These are phyloP conservation scores for Aepyceros melampus DNA, from an alignment of 2,113 vertebrate genomes.

Conservation along the genomic window DNA sequence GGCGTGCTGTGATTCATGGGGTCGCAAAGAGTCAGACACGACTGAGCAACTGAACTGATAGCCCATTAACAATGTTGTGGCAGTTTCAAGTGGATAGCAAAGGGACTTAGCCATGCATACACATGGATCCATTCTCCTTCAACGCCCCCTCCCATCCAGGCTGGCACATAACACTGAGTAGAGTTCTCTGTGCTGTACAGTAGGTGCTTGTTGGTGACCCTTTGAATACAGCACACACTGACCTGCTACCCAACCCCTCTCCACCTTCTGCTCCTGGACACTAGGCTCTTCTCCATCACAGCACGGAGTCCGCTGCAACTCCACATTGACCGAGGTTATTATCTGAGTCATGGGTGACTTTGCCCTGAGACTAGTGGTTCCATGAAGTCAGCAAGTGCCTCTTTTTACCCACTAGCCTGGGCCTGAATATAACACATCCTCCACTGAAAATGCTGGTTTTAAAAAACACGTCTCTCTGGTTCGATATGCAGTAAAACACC, in stretches of 20 bases:
- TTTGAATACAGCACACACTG: neutral
- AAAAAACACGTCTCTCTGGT: neutral
- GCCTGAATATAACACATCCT: neutral
- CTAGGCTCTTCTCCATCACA: neutral
- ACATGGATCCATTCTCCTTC: neutral
- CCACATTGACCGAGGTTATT: too few species aligned
- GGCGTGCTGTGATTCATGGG: too few species aligned
- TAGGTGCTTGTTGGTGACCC: neutral
- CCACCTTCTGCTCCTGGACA: neutral
- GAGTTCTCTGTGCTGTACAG: neutral
- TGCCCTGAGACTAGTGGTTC: neutral
- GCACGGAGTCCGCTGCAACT: fast-evolving
- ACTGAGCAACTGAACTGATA: too few species aligned
- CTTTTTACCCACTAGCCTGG: neutral
- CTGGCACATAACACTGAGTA: neutral
- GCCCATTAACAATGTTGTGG: neutral
- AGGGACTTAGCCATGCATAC: neutral
- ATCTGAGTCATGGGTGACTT: neutral
- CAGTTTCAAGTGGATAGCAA: neutral
- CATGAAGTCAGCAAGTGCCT: neutral
- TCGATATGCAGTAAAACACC: neutral
- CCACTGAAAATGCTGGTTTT: neutral
- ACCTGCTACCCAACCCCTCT: neutral
- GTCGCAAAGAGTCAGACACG: too few species aligned
- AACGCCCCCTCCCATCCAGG: neutral